Evolutionary conservation across 2,797 vertebrate species (phyloP).

Genomic region (Micromesistius poutassou): DNA sequence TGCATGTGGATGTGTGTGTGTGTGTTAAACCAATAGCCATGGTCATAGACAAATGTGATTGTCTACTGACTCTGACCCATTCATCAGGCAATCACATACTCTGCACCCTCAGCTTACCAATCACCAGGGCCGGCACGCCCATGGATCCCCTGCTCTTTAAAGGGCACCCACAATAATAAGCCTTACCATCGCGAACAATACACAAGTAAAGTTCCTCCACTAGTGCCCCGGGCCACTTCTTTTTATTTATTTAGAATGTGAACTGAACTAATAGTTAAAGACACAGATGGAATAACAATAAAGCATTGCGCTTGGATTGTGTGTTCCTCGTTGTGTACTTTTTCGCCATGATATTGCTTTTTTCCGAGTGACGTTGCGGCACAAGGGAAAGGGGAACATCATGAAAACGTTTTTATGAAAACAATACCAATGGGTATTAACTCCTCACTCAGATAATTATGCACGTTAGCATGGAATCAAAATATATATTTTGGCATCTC

Average conservation of each 20-base stretch:
- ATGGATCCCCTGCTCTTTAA: constrained; percentile 50
- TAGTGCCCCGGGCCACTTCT: neutral
- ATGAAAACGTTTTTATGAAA: constrained; percentile 34
- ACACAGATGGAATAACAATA: neutral
- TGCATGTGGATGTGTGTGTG: constrained; percentile 8
- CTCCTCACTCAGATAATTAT: constrained; percentile 53
- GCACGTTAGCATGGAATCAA: neutral
- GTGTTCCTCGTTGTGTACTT: neutral
- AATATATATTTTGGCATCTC: constrained; percentile 34
- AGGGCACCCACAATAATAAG: constrained; percentile 61
- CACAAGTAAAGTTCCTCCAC: neutral
- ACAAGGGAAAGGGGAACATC: no score
- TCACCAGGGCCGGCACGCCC: constrained; percentile 45
- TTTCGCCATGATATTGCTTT: neutral
- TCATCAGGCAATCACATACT: constrained; percentile 51
- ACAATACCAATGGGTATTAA: constrained; percentile 47
- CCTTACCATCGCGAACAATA: constrained; percentile 20
- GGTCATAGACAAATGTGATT: constrained; percentile 40
- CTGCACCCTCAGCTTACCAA: constrained; percentile 21
- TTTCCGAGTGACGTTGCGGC: no score
- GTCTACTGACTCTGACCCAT: constrained; percentile 42
- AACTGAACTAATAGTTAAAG: neutral
- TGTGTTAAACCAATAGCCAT: constrained; percentile 8
- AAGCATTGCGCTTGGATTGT: neutral
- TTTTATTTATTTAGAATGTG: neutral